Conservation (phyloP, 2,113 vertebrate genomes). For the Brachypodius melanocephalos region DNA sequence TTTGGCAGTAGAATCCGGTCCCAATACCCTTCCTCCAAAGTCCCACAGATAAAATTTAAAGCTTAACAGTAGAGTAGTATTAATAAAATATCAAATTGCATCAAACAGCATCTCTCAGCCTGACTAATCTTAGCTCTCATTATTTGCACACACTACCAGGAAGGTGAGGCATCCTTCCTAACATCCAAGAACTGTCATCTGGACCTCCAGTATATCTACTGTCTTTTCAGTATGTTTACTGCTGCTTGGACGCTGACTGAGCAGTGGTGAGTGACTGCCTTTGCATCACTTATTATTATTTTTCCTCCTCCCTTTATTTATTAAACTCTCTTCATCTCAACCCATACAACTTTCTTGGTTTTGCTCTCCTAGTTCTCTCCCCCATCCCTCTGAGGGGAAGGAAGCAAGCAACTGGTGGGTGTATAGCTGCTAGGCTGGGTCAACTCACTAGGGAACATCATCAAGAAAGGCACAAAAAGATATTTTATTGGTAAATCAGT, state of each 20-base stretch:
- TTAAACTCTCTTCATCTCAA: not conserved
- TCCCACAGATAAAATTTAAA: not conserved
- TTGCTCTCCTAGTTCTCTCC: not conserved
- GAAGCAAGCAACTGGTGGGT: not conserved
- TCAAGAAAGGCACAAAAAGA: not conserved
- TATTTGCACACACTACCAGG: not conserved
- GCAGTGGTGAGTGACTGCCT: not conserved
- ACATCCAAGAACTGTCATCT: not conserved
- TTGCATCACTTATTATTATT: not conserved
- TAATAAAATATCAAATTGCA: not conserved
- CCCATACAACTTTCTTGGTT: not conserved
- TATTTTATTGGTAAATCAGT: not conserved
- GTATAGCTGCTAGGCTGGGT: not conserved
- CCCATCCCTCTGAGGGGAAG: not conserved
- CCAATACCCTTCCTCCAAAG: not conserved
- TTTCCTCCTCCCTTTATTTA: not conserved
- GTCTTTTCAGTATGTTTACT: not conserved
- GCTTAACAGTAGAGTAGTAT: not conserved
- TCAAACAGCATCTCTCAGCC: not conserved
- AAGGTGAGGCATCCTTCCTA: not conserved
- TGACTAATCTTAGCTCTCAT: not conserved
- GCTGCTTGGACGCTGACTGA: not conserved
- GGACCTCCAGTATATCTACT: not conserved
- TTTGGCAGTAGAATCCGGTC: not conserved
- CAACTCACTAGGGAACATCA: not conserved